phyloP scores from a whole-genome alignment of 2,113 vertebrate genomes.

The Sisor rabdophorus region DNA sequence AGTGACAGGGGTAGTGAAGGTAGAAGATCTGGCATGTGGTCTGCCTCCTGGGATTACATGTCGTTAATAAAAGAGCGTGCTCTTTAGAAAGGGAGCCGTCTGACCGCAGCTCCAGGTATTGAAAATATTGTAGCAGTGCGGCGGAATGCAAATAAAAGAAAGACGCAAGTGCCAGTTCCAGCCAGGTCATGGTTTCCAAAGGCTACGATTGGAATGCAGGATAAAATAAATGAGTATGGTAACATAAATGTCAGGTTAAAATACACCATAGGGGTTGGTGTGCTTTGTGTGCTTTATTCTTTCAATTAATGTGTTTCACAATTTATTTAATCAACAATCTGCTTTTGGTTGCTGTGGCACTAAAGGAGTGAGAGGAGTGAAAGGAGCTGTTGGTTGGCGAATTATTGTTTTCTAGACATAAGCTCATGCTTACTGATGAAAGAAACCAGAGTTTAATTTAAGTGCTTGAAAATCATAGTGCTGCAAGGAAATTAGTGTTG shows the following conservation, averaged over 20 bases:
- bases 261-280: neutral
- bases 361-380: neutral
- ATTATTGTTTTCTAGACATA: conserved; percentile 10
- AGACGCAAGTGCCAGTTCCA: neutral
- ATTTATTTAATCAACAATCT: conserved; percentile 15
- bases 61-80: conserved; percentile 28
- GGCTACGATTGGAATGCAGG: conserved; percentile 7
- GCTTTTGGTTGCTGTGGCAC: conserved; percentile 12
- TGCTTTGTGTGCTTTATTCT: neutral
- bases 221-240: neutral
- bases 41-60: conserved; percentile 30
- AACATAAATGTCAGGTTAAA: neutral
- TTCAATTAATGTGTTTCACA: neutral
- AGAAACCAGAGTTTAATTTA: neutral
- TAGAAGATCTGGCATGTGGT: conserved; percentile 31
- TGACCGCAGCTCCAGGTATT: conserved; percentile 21
- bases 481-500: neutral
- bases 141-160: neutral
- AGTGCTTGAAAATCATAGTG: neutral
- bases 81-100: conserved; percentile 22
- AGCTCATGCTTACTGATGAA: neutral
- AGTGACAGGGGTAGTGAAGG: conserved; percentile 15
- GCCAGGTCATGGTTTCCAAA: conserved; percentile 8
- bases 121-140: conserved; percentile 4
- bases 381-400: neutral